A percentile compares a stretch with the other conserved stretches of the same genome.
phyloP scores from a whole-genome alignment of 1,140 invertebrate species.

The Listronotus bonariensis region DNA sequence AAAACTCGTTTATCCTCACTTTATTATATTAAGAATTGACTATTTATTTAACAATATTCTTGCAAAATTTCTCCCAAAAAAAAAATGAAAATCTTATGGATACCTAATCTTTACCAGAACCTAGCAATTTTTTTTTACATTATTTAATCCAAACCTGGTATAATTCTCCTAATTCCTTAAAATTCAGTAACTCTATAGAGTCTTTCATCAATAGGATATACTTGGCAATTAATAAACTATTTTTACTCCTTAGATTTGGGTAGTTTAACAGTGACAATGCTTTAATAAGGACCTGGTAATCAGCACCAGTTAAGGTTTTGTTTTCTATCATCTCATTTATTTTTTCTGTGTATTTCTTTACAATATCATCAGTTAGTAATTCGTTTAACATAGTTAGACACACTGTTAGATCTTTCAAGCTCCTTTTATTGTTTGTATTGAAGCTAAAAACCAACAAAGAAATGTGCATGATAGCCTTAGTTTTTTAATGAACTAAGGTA shows the following conservation, averaged over 20 bases:
- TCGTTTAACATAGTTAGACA: conserved; percentile 46
- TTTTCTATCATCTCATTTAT: conserved; percentile 39
- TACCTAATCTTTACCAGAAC: no score
- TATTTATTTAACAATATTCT: no score
- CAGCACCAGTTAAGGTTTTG: conserved; percentile 23
- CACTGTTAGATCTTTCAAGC: conserved; percentile 41
- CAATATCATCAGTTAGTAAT: conserved; percentile 40
- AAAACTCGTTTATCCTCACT: no score
- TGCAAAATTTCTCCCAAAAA: no score
- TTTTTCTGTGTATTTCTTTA: conserved; percentile 43
- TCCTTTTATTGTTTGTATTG: conserved; percentile 36
- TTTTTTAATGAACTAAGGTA: conserved; percentile 9
- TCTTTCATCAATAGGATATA: conserved; percentile 45
- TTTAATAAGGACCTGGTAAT: conserved; percentile 44
- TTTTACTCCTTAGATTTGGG: conserved; percentile 45
- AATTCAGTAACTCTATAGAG: conserved; percentile 39
- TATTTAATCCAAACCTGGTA: conserved; percentile 38
- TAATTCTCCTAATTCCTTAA: conserved; percentile 36
- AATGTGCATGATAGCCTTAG: no score
- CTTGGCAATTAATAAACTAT: conserved; percentile 37
- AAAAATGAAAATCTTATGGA: no score
- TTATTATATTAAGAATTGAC: no score
- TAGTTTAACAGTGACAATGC: conserved; percentile 45
- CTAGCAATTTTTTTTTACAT: conserved; percentile 33
- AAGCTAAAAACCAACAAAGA: conserved; percentile 41